Conservation (phyloP, 1,140 invertebrate genomes). For the Drosophila ananassae region DNA sequence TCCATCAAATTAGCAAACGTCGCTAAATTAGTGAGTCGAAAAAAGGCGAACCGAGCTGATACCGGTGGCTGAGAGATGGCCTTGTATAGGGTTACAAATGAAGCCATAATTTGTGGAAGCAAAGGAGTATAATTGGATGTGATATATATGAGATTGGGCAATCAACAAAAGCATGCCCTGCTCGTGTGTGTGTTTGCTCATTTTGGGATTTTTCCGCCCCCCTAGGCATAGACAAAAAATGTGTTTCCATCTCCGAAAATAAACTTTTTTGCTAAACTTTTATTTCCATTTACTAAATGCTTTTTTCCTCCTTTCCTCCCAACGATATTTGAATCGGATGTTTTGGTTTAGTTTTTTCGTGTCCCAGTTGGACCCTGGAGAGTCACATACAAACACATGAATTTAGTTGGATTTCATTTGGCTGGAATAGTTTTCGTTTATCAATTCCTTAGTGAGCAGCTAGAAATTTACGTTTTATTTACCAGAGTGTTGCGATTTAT, state of each 20-base stretch:
- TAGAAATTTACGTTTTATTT: conserved; percentile 49
- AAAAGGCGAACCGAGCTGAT: conserved; percentile 1
- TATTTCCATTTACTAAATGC: conserved; percentile 56
- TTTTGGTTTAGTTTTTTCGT: conserved; percentile 19
- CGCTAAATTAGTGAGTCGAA: conserved; percentile 41
- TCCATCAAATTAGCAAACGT: conserved; percentile 62
- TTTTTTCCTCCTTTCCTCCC: conserved; percentile 17
- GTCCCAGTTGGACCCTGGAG: conserved; percentile 15
- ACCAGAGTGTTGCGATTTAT: conserved; percentile 34
- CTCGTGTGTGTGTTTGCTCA: background rate
- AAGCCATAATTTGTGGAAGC: conserved; percentile 40
- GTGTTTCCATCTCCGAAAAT: conserved; percentile 5
- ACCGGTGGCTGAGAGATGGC: background rate
- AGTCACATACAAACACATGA: conserved; percentile 34
- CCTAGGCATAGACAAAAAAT: background rate
- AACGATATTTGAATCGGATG: background rate
- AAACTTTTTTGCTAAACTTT: conserved; percentile 38
- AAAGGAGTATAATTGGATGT: conserved; percentile 36
- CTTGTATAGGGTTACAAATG: conserved; percentile 49
- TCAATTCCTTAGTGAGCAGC: conserved; percentile 50
- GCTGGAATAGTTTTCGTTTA: conserved; percentile 46
- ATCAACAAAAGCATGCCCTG: conserved; percentile 24
- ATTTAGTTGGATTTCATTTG: conserved; percentile 57
- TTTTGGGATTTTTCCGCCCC: background rate
- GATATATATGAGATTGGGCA: conserved; percentile 39